Conservation (phyloP, 2,797 vertebrate species). For the Halcyon chelicuti region DNA sequence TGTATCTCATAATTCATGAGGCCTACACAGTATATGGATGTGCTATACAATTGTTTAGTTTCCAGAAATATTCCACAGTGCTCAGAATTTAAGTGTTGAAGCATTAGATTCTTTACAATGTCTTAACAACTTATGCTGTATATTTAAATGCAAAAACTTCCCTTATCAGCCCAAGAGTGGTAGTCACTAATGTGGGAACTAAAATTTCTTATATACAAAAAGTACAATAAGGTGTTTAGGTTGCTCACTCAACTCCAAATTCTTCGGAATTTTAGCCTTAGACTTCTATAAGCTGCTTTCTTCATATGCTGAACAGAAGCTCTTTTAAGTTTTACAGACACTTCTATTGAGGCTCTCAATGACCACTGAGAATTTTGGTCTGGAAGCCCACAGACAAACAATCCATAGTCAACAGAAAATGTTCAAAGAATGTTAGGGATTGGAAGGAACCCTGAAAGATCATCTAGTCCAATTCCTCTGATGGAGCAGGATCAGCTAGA, state of each 20-base stretch:
- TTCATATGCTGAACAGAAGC: neutral
- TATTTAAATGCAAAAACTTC: neutral
- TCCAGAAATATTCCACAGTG: neutral
- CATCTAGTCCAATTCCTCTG: too few species aligned
- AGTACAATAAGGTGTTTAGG: neutral
- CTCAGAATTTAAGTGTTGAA: neutral
- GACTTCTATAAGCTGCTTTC: neutral
- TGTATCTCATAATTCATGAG: neutral
- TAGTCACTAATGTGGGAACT: neutral
- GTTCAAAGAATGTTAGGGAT: too few species aligned
- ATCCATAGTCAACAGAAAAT: too few species aligned
- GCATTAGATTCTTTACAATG: neutral
- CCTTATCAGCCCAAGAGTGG: neutral
- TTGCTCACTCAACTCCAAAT: neutral
- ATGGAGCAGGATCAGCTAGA: too few species aligned
- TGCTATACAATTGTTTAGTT: neutral
- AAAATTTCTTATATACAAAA: neutral
- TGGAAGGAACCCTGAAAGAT: too few species aligned
- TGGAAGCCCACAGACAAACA: neutral
- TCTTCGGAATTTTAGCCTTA: neutral
- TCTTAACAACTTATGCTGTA: neutral
- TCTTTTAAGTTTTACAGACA: neutral
- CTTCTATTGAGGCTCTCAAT: neutral
- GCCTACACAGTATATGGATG: neutral
- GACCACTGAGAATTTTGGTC: neutral